phyloP scores from a whole-genome alignment of 1,140 invertebrate genomes.

The Cotesia typhae region DNA sequence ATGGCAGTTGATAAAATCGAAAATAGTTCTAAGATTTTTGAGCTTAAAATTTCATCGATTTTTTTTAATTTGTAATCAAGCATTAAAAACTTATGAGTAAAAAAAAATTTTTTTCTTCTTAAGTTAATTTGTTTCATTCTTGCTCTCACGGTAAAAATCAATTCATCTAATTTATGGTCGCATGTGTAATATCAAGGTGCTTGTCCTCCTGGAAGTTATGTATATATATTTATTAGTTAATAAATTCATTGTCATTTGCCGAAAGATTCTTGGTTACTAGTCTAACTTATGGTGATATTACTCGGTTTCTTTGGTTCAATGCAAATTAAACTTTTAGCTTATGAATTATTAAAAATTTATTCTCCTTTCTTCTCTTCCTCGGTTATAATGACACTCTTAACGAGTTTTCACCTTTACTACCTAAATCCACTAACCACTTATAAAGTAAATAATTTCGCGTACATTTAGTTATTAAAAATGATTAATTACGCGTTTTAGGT shows the following conservation, averaged over 20 bases:
- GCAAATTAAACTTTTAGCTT: conserved; percentile 32
- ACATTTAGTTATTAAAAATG: no score
- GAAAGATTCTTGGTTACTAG: conserved; percentile 37
- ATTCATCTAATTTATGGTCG: no score
- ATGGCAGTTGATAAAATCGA: no score
- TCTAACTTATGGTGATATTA: conserved; percentile 33
- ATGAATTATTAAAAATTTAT: conserved; percentile 32
- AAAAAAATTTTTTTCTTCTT: no score
- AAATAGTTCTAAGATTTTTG: no score
- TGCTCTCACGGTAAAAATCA: no score
- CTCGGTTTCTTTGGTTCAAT: conserved; percentile 38
- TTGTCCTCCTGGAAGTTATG: not conserved
- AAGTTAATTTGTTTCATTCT: no score
- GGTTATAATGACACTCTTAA: not conserved
- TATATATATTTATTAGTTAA: conserved; percentile 29
- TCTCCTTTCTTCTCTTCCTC: conserved; percentile 14
- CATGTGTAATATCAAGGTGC: no score
- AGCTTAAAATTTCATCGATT: no score
- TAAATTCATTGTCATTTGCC: conserved; percentile 34
- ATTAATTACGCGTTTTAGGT: no score
- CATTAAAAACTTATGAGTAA: no score
- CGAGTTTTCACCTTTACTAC: conserved; percentile 15
- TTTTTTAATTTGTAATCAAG: no score
- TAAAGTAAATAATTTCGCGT: not conserved
- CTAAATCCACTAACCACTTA: not conserved